These are phyloP conservation scores for Venustaconcha ellipsiformis DNA, from an alignment of 1,140 invertebrate genomes.

Conservation along the genomic window DNA sequence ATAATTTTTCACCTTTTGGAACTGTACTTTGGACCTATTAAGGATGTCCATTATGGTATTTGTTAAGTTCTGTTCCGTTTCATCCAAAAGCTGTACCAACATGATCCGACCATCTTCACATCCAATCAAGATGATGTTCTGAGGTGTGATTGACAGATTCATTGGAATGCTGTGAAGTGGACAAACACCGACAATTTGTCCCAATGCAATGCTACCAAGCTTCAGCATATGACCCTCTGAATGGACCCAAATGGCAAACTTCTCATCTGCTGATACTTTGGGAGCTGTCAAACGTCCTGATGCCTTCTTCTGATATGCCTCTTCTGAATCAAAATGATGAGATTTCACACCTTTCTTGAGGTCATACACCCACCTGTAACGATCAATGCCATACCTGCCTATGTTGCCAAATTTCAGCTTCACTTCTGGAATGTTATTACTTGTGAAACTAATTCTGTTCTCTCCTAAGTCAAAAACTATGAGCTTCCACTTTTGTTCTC, in stretches of 20 bases:
- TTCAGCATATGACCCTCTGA: conserved; percentile 29
- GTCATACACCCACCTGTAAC: conserved; percentile 28
- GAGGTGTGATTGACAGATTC: conserved; percentile 29
- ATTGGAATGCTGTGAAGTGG: conserved; percentile 45
- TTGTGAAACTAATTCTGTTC: conserved; percentile 17
- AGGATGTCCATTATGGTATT: too few relatives aligned
- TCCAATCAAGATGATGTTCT: conserved; percentile 34
- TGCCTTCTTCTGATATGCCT: conserved; percentile 3
- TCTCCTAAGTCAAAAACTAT: conserved; percentile 31
- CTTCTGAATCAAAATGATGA: conserved; percentile 42
- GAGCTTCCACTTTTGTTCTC: conserved; percentile 21
- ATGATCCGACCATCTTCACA: conserved; percentile 51
- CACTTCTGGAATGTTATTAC: conserved; percentile 9
- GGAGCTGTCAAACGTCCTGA: conserved; percentile 8
- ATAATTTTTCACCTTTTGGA: too few relatives aligned
- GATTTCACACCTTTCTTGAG: conserved; percentile 15
- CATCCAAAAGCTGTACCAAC: conserved; percentile 36
- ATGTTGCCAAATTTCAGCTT: conserved; percentile 16
- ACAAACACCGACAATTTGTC: conserved; percentile 28
- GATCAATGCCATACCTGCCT: conserved; percentile 37
- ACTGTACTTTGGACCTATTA: too few relatives aligned
- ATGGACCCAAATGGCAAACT: conserved; percentile 32
- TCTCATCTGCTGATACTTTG: conserved; percentile 28
- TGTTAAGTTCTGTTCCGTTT: not conserved
- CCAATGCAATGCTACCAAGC: conserved; percentile 23